phyloP scores from a whole-genome alignment of 2,888 invertebrate species.

The Hecatera dysodea region DNA sequence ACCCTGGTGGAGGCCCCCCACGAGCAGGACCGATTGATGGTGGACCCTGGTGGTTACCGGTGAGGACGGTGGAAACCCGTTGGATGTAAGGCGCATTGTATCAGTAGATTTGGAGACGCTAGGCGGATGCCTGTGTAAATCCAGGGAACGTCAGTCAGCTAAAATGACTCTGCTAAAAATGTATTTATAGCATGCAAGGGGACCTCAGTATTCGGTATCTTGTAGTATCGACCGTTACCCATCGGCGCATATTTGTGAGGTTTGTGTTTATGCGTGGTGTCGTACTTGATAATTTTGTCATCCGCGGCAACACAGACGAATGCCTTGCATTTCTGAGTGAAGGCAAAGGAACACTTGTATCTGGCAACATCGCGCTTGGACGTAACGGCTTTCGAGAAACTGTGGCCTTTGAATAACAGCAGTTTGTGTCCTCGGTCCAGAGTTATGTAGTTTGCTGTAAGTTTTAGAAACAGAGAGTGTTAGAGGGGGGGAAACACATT shows the following conservation, averaged over 20 bases:
- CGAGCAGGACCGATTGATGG: no score
- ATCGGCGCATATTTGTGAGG: slow-evolving; percentile 3
- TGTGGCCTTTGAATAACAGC: slow-evolving; percentile 23
- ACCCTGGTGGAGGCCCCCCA: no score
- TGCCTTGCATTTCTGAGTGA: slow-evolving; percentile 17
- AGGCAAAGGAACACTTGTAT: slow-evolving; percentile 22
- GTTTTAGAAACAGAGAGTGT: neutral
- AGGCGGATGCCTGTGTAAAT: no score
- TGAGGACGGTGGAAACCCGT: no score
- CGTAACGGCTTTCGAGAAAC: slow-evolving; percentile 19
- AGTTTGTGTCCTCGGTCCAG: slow-evolving; percentile 19
- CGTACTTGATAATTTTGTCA: slow-evolving; percentile 14
- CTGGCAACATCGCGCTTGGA: neutral
- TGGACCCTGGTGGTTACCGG: no score
- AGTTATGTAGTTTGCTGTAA: slow-evolving; percentile 30
- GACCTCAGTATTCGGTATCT: neutral
- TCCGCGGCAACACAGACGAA: neutral
- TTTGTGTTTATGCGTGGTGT: slow-evolving; percentile 17
- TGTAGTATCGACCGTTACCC: slow-evolving; percentile 5
- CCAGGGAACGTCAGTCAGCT: no score
- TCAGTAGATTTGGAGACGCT: no score
- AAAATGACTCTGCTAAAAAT: neutral
- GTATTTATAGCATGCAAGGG: neutral
- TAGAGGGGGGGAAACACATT: neutral
- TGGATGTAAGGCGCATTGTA: no score